phyloP scores from a whole-genome alignment of 2,113 vertebrate genomes.

The Smithornis capensis region DNA sequence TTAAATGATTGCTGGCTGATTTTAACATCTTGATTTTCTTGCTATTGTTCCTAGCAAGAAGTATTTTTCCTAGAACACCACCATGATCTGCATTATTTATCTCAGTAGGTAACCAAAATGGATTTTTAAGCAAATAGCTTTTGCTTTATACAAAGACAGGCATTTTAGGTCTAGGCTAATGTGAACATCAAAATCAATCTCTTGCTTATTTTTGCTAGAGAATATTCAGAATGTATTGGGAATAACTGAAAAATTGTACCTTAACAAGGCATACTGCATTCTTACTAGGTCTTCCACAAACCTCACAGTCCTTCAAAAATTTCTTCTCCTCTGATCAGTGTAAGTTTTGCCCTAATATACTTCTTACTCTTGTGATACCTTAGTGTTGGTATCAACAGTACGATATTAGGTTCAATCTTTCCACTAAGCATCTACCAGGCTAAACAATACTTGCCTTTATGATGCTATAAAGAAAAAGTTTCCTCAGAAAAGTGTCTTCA shows the following conservation, averaged over 20 bases:
- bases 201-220: not conserved
- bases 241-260: not conserved
- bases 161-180: not conserved
- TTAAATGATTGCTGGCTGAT: not conserved
- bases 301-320: not conserved
- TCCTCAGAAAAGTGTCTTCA: not conserved
- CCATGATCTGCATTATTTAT: not conserved
- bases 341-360: not conserved
- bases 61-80: not conserved
- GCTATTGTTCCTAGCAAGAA: not conserved
- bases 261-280: not conserved
- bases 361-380: not conserved
- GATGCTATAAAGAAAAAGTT: not conserved
- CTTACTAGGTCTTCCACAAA: not conserved
- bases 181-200: not conserved
- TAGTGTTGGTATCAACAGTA: not conserved
- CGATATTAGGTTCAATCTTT: not conserved
- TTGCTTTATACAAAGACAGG: not conserved
- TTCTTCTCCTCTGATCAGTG: not conserved
- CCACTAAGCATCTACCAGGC: not conserved
- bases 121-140: slow-evolving; percentile 27
- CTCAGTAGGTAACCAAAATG: not conserved
- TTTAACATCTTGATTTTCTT: slow-evolving; percentile 13
- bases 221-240: not conserved
- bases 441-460: not conserved